Evolutionary conservation across 2,797 vertebrate species (phyloP).

Genomic region (Phoebastria nigripes): DNA sequence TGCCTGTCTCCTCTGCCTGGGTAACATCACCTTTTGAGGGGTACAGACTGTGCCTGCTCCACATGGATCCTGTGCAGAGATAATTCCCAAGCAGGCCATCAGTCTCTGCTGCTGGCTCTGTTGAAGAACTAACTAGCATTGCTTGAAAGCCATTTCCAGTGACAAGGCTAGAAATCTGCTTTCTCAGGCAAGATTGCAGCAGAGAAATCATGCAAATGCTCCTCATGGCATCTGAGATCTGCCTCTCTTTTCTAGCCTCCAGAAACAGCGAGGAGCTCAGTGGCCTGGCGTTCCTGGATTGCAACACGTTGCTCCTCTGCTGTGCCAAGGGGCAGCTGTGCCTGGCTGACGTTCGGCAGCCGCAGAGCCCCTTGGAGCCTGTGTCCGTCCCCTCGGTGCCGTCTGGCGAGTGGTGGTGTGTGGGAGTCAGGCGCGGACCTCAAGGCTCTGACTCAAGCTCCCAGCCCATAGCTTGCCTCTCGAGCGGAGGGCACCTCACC

Average conservation of each 20-base stretch:
- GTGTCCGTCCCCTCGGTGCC: fast-evolving
- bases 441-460: not conserved
- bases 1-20: not conserved
- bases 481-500: conserved; percentile 71
- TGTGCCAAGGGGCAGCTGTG: conserved; percentile 74
- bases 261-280: conserved; percentile 71
- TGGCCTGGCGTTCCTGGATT: conserved; percentile 75
- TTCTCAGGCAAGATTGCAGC: not conserved
- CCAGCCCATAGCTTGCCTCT: conserved; percentile 73
- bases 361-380: conserved; percentile 15
- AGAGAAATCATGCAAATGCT: no score
- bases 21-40: not conserved
- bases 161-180: not conserved
- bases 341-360: conserved; percentile 76
- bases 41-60: not conserved
- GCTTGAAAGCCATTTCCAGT: not conserved
- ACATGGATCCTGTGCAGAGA: not conserved
- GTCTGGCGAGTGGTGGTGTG: conserved; percentile 63
- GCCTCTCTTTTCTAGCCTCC: not conserved
- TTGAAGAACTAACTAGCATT: not conserved
- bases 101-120: not conserved
- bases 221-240: not conserved
- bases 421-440: not conserved
- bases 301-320: conserved; percentile 74
- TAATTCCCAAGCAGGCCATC: not conserved